Conservation (phyloP, 2,113 vertebrate species). For the Myiagra hebetior region DNA sequence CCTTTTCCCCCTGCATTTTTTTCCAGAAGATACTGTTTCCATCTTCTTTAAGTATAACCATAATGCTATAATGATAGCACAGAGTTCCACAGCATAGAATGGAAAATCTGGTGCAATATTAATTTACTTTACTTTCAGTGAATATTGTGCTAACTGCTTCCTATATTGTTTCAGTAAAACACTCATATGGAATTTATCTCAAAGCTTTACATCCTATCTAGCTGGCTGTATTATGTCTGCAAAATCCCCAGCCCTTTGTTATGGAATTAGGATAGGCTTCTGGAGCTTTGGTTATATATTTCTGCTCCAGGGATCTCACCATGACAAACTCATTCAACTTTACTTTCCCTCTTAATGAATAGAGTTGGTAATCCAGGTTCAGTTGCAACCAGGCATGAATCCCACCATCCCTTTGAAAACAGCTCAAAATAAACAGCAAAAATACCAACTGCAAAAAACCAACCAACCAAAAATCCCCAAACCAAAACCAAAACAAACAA, state of each 20-base stretch:
- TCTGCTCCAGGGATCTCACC: not conserved
- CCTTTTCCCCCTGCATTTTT: not conserved
- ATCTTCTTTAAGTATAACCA: not conserved
- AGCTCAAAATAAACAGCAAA: not conserved
- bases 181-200: not conserved
- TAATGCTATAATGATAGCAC: not conserved
- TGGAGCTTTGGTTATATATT: not conserved
- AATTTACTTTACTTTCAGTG: not conserved
- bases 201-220: not conserved
- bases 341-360: not conserved
- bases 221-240: not conserved
- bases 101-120: not conserved
- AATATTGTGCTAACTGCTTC: not conserved
- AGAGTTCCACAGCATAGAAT: not conserved
- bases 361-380: not conserved
- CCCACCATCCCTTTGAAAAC: not conserved
- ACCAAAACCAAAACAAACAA: not conserved
- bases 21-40: not conserved
- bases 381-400: not conserved
- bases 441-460: not conserved
- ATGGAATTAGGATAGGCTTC: not conserved
- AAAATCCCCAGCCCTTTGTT: not conserved
- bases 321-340: not conserved
- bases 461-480: not conserved
- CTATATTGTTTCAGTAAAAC: not conserved